phyloP scores from a whole-genome alignment of 2,113 vertebrate species.

The Tachysurus fulvidraco region DNA sequence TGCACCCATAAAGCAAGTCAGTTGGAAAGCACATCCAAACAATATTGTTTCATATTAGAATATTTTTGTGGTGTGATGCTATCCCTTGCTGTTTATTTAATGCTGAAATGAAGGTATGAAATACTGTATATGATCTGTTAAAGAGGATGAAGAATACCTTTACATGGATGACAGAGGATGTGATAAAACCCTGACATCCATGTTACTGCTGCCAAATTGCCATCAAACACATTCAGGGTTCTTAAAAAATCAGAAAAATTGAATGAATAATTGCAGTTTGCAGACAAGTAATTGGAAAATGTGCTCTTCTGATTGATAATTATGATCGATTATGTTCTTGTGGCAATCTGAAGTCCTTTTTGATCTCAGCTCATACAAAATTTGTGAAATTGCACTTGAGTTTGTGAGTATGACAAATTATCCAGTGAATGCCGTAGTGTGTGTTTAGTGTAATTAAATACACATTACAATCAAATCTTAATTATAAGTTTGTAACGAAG shows the following conservation, averaged over 20 bases:
- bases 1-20: background rate
- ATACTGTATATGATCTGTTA: background rate
- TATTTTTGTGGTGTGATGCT: background rate
- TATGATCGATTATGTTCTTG: conserved; percentile 3
- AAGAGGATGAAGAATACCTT: conserved; percentile 1
- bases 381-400: background rate
- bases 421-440: background rate
- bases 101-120: background rate
- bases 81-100: background rate
- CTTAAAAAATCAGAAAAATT: background rate
- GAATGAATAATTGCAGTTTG: background rate
- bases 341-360: background rate
- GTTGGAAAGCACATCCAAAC: background rate
- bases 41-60: no score
- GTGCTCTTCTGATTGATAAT: background rate
- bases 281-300: background rate
- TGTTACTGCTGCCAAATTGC: background rate
- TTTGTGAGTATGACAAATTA: background rate
- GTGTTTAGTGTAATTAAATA: conserved; percentile 1
- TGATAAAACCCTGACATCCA: background rate
- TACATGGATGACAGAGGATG: background rate
- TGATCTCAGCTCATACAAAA: background rate
- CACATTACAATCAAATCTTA: background rate
- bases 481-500: background rate
- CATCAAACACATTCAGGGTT: background rate